Base-by-base conservation (phyloP, 2,113 vertebrate species). In the Oryzias curvinotus region DNA sequence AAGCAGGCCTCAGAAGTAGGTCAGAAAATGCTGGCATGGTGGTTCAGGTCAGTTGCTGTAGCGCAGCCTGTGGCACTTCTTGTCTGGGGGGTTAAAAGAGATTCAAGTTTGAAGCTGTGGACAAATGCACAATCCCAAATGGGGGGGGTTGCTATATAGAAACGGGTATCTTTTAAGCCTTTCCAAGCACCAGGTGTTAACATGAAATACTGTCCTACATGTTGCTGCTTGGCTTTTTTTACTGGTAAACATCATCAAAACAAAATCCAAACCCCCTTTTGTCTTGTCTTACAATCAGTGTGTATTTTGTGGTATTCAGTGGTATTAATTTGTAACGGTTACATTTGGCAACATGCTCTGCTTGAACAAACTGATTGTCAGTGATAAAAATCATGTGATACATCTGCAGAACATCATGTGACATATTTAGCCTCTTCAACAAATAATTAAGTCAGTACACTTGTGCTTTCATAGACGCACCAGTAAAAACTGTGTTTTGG, bases 1-100 rank as follows among this genome's bases (percentile, higher is more conserved):
- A 71, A 68, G 73, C 77, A 68, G 43, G 65, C 42, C 52, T 28
- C 25, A 77, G 64, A 90, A 88, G 67, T 89, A 81, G 85, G 86
- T 89, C 83, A 83, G 68, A 67, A 62, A 71, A 85, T 69, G 69
- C 73, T 16, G 13, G 45, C 36, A 19, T 75, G 57, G 63, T 26
- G 28, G 57, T 75, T 68, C 55, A 64, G 85, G 83, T 79, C 80
- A 79, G 56, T 21, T 53, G 65, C 80, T 58, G 66, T 43, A 30
- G 41, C 43, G 18, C 56, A 67, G 81, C 67, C 77, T 41, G 76
- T 73, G 72, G 80, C 73, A 45, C 73, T 50, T 73, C 59, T 80
- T 65, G 64, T 78, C 47, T 19, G 47, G 62, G 21, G 7, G 77
- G 66, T 85, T 70, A 71, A 64, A 62, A 52, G 53, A 68, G 60